Base-by-base conservation (phyloP, 2,888 invertebrate species). In the Ophion ellenae region DNA sequence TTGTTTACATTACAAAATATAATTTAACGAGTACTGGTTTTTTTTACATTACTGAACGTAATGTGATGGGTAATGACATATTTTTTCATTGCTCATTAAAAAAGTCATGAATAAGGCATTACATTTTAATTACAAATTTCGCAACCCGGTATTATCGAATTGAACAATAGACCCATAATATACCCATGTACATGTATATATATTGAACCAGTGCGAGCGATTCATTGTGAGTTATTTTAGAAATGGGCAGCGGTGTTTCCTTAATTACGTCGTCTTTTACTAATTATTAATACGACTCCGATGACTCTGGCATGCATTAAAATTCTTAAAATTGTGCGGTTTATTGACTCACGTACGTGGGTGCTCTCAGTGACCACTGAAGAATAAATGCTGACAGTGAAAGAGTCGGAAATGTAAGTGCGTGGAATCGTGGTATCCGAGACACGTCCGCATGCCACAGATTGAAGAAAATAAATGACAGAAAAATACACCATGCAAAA, bases 381-480 rank as follows among this genome's bases (percentile, higher is more conserved):
- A 36, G 28, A 69, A 69, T 32, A 24, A 69, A 69, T 40, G 32
- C 36, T 20, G 14, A 36, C 9, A 61, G 67, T 53, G 70, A 63
- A 63, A 74, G 67, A 63, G 17, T 79, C 40, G 40, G 32, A 53
- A 67, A 70, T 32, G 79, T 53, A 80, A 57, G 47, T 77, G 57
- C 83, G 75, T 70, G 64, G 20, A 66, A 40, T 79, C 28, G 73
- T 71, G n/a, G 79, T 71, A 79, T 75, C 70, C 71, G 36, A 63
- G 64, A 66, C 79, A 85, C 82, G 82, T 83, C 61, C 71, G 66
- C 79, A 9, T 59, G 78, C 69, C 78, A 64, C 75, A 70, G 70
- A 63, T 80, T 76, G 66, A 71, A 57, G 74, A 57, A 64, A 64
- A 67, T 14, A 66, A 32, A 61, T 24, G 20, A 40, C 64, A 77